A percentile compares a stretch with the other conserved stretches of the same genome.
These are phyloP conservation scores for Panagrolaimus sp. DNA, from an alignment of 1,140 invertebrate genomes.

Conservation along the genomic window DNA sequence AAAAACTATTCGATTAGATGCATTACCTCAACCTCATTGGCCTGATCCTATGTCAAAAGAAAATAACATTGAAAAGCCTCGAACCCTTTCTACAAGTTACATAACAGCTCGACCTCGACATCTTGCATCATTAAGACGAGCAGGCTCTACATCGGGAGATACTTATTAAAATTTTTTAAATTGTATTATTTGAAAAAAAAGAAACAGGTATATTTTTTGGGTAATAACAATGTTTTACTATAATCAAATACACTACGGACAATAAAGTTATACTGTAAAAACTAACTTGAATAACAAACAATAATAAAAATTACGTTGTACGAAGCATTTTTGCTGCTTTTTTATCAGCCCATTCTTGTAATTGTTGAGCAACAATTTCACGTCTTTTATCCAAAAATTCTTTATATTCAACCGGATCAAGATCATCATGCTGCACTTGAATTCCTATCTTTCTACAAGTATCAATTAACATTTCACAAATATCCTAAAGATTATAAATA, in stretches of 20 bases:
- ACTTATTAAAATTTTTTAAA: background rate
- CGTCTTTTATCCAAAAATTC: constrained; percentile 74
- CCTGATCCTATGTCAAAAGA: constrained; percentile 1
- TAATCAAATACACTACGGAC: background rate
- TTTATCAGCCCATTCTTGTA: constrained; percentile 73
- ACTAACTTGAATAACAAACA: background rate
- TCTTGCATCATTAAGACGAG: constrained; percentile 2
- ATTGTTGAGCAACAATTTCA: constrained; percentile 70
- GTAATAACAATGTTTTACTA: no score
- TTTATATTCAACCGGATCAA: constrained; percentile 76
- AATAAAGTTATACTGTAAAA: constrained; percentile 11
- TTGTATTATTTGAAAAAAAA: no score
- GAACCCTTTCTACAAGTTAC: constrained; percentile 1
- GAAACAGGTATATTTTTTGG: no score
- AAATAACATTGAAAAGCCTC: constrained; percentile 13
- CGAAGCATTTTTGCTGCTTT: constrained; percentile 86
- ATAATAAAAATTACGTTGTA: constrained; percentile 54
- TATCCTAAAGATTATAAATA: constrained; percentile 65
- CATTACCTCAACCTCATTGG: constrained; percentile 13
- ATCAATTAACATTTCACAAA: constrained; percentile 43
- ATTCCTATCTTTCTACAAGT: constrained; percentile 41
- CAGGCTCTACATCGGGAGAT: constrained; percentile 3
- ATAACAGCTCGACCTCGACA: constrained; percentile 5
- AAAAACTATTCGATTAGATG: constrained; percentile 4
- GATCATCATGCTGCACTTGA: constrained; percentile 67